Evolutionary conservation across 2,113 vertebrate genomes (phyloP).

Genomic region (Clupea harengus): DNA sequence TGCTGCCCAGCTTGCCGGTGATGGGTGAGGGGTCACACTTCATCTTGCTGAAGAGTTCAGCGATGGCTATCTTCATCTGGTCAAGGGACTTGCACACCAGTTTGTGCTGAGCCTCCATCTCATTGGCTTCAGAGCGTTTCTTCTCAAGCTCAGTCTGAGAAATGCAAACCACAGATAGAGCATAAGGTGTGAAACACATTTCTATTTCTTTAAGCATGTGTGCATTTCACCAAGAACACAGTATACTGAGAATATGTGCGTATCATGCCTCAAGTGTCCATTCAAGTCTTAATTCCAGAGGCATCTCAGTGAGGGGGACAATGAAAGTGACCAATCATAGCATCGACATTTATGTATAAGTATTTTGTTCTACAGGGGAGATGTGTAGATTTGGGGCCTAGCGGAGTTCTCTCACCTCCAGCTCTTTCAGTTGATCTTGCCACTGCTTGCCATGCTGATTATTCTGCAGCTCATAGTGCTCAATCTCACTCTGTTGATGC

Average conservation of each 20-base stretch:
- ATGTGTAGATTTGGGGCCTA: too few species aligned
- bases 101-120: conserved; percentile 12
- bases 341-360: too few species aligned
- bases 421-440: conserved; percentile 17
- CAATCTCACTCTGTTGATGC: conserved; percentile 22
- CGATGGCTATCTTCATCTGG: conserved; percentile 24
- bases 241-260: not conserved
- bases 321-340: too few species aligned
- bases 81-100: conserved; percentile 22
- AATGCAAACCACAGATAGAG: not conserved
- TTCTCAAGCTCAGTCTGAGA: conserved; percentile 26
- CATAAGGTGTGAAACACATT: not conserved
- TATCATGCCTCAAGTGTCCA: not conserved
- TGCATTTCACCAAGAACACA: too few species aligned
- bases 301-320: not conserved
- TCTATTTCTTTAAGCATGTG: too few species aligned
- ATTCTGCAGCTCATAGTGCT: conserved; percentile 23
- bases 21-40: conserved; percentile 28
- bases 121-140: not conserved
- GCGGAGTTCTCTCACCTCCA: conserved; percentile 19
- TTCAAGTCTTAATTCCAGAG: not conserved
- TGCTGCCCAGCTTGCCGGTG: conserved; percentile 28
- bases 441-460: conserved; percentile 19
- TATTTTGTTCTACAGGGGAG: too few species aligned
- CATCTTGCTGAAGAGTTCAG: conserved; percentile 31